Base-by-base conservation (phyloP, 2,888 invertebrate genomes). In the Eulithis testata region DNA sequence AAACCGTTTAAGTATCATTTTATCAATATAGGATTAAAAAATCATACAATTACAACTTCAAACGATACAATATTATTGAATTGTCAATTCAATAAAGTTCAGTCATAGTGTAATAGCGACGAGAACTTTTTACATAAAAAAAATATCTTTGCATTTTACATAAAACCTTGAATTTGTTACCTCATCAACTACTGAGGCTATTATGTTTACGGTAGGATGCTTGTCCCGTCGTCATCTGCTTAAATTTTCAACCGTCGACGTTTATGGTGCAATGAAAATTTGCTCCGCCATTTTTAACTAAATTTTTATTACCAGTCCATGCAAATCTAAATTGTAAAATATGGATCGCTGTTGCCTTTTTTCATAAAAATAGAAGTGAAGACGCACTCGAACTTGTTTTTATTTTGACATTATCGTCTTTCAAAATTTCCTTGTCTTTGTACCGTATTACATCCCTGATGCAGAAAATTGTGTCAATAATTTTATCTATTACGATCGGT, bases 191-290 rank as follows among this genome's bases (percentile, higher is more conserved):
- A 63, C 68, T 70, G 61, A 62, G 52, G 66, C 71, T 74, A 75
- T 77, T 77, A 74, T 77, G 71, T 76, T 75, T 72, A 73, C 72
- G 71, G 65, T 63, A 63, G 57, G 60, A 65, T 62, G 67, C 62
- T 71, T 68, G 60, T 66, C 62, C 55, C 54, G 59, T 69, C 56
- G 58, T 68, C 64, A 77, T 69, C 78, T 76, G 77, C 77, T 81
- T 85, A 84, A 85, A 84, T 85, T 81, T 82, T 84, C 79, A 80
- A 81, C 74, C 68, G 69, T 66, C 65, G 82, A 81, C 82, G 66
- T 82, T 83, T 81, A 83, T 79, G 71, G 74, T 63, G 73, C 71
- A 72, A 79, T 80, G 72, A 77, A 77, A 76, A 79, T 81, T 80
- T 71, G 76, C 71, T 50, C 68, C 69, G 73, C 73, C 75, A 75